Base-by-base conservation (phyloP, 2,113 vertebrate genomes). In the Mustelus asterias region DNA sequence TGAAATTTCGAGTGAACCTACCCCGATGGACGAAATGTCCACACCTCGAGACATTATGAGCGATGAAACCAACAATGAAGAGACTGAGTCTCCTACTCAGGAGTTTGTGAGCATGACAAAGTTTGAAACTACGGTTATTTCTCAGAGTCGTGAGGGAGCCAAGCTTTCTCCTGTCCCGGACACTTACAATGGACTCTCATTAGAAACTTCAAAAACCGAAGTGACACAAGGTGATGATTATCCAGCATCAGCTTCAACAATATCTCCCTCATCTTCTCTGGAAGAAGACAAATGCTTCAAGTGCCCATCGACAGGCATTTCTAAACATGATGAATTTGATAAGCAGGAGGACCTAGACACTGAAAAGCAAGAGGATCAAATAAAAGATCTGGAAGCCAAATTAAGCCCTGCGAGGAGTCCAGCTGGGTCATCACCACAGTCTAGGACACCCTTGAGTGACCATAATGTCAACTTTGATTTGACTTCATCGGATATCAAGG, bases 21-120 rank as follows among this genome's bases (percentile, higher is more conserved):
- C 99, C 89, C 98, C 98, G n/a, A 98, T 99, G 98, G 99, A 99
- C 97, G 99, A 98, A 96, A 99, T 99, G 99, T 98, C 98, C 1
- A 99, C 99, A 96, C 98, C 99, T 5, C 98, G 98, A 0, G 98
- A 99, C 65, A 97, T 99, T 89, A 98, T 98, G 98, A 99, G 98
- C 33, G 98, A 99, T 60, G 99, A 99, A 98, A 98, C 98, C 95
- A 98, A 98, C 96, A 99, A 99, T n/a, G 98, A 99, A 22, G 98
- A 98, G 97, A 98, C 98, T 0, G 98, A 98, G 67, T 99, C 98
- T 96, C 98, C 98, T 0, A 98, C 98, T 96, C 98, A 98, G 96
- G 98, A 99, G 96, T 98, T 97, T 76, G 97, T 98, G 63, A 97
- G 98, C 67, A 96, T 98, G 96, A 98, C 97, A 96, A 98, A 97